Evolutionary conservation across 2,113 vertebrate genomes (phyloP), one percentile per base, ranked within the genome.

Genomic region (Marmota monax): DNA sequence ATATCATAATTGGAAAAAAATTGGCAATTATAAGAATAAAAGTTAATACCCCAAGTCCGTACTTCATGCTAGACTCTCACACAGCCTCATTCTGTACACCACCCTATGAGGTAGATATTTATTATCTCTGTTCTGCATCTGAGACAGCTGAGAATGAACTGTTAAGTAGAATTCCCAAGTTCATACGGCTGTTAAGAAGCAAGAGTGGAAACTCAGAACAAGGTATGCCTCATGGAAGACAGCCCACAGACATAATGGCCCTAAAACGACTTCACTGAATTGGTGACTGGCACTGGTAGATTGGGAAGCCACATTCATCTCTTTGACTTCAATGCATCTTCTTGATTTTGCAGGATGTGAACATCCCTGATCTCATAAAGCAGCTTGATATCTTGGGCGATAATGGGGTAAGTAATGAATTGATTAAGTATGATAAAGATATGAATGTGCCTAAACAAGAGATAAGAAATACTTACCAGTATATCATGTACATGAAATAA

Each of bases 291-390:
- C 16, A 18, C 74, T 95, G 2, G 0, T 16, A 67, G 65, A 58
- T 56, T 29, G 4, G 0, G 42, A 23, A 32, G 45, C 17, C 0
- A 1, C 6, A 5, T 39, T 61, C 61, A 20, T n/a, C 1, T 51
- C 84, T 88, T 67, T 70, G 69, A 61, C 53, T 53, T 94, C 39
- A 95, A 61, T 82, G 25, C n/a, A 3, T 88, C 72, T 90, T 37
- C 84, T 70, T 98, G 11, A 95, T 69, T 96, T 97, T 98, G 72
- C 97, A 99, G 99, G 99, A 99, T 95, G 99, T 99, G 61, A 99
- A 99, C 96, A 99, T 99, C 98, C 99, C 99, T 88, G 99, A 99
- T 97, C 99, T 99, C 84, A 99, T 99, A 98, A 99, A 99, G 97
- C 99, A 99, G 83, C 98, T 99, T 20, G 99, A 99, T 96, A 99